A percentile compares a stretch with the other conserved stretches of the same genome.
Evolutionary conservation across 2,113 vertebrate species (phyloP).

Genomic region (Pygoscelis adeliae): DNA sequence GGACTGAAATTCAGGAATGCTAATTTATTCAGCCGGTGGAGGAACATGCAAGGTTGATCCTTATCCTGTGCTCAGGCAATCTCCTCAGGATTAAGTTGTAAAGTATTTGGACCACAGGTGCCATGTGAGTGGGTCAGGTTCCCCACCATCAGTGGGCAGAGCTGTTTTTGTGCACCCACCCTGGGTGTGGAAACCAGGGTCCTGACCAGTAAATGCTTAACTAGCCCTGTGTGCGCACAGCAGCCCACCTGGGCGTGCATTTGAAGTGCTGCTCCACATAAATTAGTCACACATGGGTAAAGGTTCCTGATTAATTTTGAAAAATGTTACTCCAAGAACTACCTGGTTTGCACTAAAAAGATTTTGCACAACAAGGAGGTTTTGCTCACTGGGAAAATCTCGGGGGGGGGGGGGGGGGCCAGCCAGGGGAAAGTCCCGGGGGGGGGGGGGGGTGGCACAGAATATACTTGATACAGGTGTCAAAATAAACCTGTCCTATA

Average conservation of each 20-base stretch:
- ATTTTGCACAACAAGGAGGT: background rate
- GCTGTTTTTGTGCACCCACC: background rate
- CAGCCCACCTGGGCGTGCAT: background rate
- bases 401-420: background rate
- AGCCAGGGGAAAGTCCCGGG: background rate
- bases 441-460: background rate
- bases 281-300: conserved; percentile 48
- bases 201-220: background rate
- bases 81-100: background rate
- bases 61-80: background rate
- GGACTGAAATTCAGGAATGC: background rate
- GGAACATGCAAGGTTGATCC: background rate
- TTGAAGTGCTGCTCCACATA: background rate
- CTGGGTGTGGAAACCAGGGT: background rate
- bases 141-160: background rate
- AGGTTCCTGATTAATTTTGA: background rate
- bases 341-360: background rate
- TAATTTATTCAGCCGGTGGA: background rate
- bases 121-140: background rate
- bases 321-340: background rate
- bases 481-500: conserved; percentile 50
- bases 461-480: conserved; percentile 11
- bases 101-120: background rate
- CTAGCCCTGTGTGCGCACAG: background rate
- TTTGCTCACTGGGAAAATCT: background rate